Base-by-base conservation (phyloP, 2,888 invertebrate genomes). In the Ceriagrion tenellum region DNA sequence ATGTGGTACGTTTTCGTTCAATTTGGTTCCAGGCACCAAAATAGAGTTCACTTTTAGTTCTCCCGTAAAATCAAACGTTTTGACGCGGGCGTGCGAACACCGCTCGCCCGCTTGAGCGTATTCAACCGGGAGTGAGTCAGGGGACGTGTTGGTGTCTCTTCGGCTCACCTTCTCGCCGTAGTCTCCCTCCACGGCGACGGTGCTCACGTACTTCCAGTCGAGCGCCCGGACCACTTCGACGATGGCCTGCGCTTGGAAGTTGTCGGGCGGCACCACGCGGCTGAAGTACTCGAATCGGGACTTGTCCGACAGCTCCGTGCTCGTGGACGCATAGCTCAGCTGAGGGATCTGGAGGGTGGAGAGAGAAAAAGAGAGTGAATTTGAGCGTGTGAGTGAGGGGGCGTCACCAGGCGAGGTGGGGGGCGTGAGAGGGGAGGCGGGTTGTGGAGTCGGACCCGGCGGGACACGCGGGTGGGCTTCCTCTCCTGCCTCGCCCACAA, bases 151-250 rank as follows among this genome's bases (percentile, higher is more conserved):
- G 47, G 8, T 4, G 47, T 47, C 47, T 47, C 47, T 8, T 47
- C 13, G 59, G 96, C 96, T 97, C 96, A 98, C 98, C 97, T 98
- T 98, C 96, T 98, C 98, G 4, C 98, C 98, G 96, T 98, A 98
- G 96, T 98, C 98, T 26, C 98, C 98, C 96, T 98, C 98, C 81
- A 98, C 98, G 47, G 98, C 98, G 16, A 98, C 97, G 0, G 98
- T 98, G 35, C 98, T 98, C 8, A 98, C 98, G 96, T 98, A 98
- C 96, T 97, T 98, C 98, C 98, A 98, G 81, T 98, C 97, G n/a
- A 98, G 97, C 95, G 97, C 97, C 95, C 97, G 97, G 90, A 98
- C 97, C 96, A 98, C 97, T 96, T 98, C 98, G 55, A 98, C 98
- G 97, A 98, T 98, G 0, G 98, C 97, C 96, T 98, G 98, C 0